These are phyloP conservation scores for Cyrtorhinus lividipennis DNA, from an alignment of 1,140 invertebrate species.

Conservation along the genomic window DNA sequence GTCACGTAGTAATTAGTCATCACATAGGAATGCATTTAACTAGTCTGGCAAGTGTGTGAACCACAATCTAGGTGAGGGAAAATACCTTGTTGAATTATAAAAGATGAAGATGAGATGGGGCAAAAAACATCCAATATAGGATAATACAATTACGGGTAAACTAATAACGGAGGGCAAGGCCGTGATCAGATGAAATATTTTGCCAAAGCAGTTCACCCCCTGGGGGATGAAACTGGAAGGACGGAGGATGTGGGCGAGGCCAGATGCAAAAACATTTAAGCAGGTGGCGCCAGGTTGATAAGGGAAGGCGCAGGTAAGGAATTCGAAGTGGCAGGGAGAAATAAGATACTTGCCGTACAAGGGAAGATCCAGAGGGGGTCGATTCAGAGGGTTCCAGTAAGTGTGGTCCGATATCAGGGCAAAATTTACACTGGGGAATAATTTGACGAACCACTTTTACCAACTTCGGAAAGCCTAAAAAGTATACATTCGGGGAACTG, in stretches of 20 bases:
- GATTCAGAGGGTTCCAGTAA: background rate
- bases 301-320: background rate
- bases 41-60: no score
- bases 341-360: background rate
- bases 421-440: no score
- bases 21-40: no score
- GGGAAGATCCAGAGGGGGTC: background rate
- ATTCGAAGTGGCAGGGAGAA: background rate
- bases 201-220: background rate
- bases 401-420: no score
- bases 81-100: no score
- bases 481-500: no score
- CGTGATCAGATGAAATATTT: background rate
- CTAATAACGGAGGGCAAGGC: background rate
- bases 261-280: slow-evolving; percentile 6
- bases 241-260: background rate
- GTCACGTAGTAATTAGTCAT: no score
- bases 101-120: no score
- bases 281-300: slow-evolving; percentile 3
- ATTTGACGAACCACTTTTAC: no score
- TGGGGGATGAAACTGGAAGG: background rate
- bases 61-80: no score
- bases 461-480: no score
- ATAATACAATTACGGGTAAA: background rate
- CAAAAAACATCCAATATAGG: no score